Evolutionary conservation across 2,113 vertebrate species (phyloP).

Genomic region (Python bivittatus): DNA sequence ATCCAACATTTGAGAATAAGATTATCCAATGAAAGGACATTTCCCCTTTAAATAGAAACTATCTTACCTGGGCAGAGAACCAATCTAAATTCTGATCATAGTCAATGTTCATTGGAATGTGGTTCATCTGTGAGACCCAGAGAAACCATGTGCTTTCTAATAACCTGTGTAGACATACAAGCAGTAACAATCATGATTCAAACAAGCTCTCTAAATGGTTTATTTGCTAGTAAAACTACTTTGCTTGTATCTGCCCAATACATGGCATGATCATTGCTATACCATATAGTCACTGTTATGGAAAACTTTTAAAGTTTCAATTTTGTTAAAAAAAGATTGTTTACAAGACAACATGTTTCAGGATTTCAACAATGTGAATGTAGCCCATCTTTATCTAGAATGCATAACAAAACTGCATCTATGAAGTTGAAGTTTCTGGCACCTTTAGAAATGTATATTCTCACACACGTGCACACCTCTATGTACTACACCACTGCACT

Average conservation of each 20-base stretch:
- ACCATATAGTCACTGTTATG: neutral
- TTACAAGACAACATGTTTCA: no score
- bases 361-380: no score
- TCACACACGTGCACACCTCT: no score
- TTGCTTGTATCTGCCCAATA: neutral
- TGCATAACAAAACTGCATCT: no score
- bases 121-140: slow-evolving; percentile 72
- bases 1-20: neutral
- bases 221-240: neutral
- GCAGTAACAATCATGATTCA: neutral
- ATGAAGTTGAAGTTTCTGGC: no score
- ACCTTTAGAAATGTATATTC: no score
- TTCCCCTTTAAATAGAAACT: neutral
- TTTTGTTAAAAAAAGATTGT: no score
- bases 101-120: slow-evolving; percentile 69
- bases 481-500: neutral
- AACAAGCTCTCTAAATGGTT: neutral
- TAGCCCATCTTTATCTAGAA: no score
- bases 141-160: slow-evolving; percentile 78
- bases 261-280: neutral
- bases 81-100: slow-evolving; percentile 79
- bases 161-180: slow-evolving; percentile 56
- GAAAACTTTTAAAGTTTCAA: neutral
- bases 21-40: neutral
- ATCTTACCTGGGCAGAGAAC: slow-evolving; percentile 73